Conservation (phyloP, 2,797 vertebrate species). For the Pangasius mekongensis region DNA sequence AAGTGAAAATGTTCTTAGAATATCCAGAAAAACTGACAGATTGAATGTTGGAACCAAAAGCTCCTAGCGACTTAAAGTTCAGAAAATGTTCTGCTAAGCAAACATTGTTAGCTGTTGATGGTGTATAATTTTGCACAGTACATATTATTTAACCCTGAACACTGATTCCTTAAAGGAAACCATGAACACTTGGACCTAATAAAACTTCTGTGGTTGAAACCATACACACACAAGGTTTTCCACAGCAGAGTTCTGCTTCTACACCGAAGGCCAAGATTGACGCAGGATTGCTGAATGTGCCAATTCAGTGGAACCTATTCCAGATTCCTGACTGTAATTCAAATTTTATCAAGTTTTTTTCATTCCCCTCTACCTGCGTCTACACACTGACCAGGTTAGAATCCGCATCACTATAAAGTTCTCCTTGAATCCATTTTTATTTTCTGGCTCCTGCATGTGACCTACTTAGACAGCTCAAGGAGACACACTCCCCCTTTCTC, state of each 20-base stretch:
- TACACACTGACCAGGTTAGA: conserved; percentile 11
- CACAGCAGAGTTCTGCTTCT: conserved; percentile 4
- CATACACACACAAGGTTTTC: conserved; percentile 21
- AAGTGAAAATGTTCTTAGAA: background rate
- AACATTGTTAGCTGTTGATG: background rate
- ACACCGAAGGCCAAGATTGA: conserved; percentile 2
- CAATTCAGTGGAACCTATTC: background rate
- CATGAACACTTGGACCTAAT: background rate
- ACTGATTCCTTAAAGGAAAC: background rate
- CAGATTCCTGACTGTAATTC: background rate
- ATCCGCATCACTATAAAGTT: conserved; percentile 27
- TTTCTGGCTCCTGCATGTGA: background rate
- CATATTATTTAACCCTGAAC: background rate
- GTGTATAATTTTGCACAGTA: background rate
- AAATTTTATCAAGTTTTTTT: conserved; percentile 3
- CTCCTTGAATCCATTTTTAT: background rate
- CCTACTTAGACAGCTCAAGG: background rate
- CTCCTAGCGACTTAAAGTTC: background rate
- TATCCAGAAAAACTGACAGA: background rate
- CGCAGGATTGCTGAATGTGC: background rate
- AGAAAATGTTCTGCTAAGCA: background rate
- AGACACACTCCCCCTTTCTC: background rate
- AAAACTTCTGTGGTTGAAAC: conserved; percentile 26
- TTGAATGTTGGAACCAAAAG: background rate
- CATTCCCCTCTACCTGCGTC: conserved; percentile 23